phyloP scores from a whole-genome alignment of 2,888 invertebrate species.

The Dynastes tityus region DNA sequence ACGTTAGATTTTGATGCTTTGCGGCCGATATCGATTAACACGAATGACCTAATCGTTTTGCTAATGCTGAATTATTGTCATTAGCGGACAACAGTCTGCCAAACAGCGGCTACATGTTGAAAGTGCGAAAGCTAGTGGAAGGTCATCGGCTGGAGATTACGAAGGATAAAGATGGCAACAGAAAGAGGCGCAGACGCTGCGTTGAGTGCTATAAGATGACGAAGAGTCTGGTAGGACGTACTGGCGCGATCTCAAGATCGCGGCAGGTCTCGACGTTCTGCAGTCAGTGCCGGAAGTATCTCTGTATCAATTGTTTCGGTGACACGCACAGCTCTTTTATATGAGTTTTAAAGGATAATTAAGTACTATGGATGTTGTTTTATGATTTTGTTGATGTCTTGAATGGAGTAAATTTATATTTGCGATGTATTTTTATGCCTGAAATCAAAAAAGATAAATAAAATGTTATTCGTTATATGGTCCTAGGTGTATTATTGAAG shows the following conservation, averaged over 20 bases:
- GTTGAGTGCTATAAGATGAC: slow-evolving; percentile 23
- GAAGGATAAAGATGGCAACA: not conserved
- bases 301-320: slow-evolving; percentile 20
- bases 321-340: not conserved
- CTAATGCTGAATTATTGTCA: not conserved
- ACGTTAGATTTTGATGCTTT: not conserved
- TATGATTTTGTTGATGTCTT: too few species aligned
- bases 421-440: too few species aligned
- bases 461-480: too few species aligned
- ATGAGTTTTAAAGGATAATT: not conserved
- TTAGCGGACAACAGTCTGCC: not conserved
- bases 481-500: too few species aligned
- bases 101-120: not conserved
- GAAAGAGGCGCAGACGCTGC: slow-evolving; percentile 5
- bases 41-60: not conserved
- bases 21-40: not conserved
- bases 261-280: slow-evolving; percentile 6
- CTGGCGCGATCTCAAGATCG: not conserved
- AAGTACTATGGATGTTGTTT: too few species aligned
- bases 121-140: not conserved
- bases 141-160: not conserved
- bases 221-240: not conserved
- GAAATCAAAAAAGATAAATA: too few species aligned
- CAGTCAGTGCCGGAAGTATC: not conserved
- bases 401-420: too few species aligned